These are phyloP conservation scores for Agelas oroides DNA, from an alignment of 37 sponge, comb jelly and placozoan species.

Conservation along the genomic window DNA sequence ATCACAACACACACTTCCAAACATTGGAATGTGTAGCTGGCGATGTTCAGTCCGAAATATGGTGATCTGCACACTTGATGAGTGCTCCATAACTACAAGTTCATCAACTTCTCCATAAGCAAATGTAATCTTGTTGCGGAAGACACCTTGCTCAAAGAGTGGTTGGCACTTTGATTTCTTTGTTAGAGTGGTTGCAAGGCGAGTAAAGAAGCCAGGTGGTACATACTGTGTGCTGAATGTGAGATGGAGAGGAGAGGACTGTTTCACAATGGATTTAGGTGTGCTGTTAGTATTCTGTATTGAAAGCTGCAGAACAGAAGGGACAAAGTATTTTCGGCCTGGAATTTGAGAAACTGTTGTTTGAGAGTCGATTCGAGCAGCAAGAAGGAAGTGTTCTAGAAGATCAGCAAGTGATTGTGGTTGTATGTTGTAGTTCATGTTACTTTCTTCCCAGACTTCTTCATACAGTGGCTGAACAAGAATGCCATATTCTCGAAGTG, in stretches of 20 bases:
- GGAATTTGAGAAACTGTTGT: neutral
- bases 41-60: slow-evolving; percentile 6
- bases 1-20: neutral
- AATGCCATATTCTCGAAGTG: slow-evolving; percentile 37
- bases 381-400: slow-evolving; percentile 26
- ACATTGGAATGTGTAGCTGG: neutral
- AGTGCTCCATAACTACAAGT: slow-evolving; percentile 1
- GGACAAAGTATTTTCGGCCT: slow-evolving; percentile 45
- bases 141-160: slow-evolving; percentile 31
- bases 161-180: neutral
- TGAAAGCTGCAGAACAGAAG: slow-evolving; percentile 5
- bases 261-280: neutral
- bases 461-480: slow-evolving; percentile 47
- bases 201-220: slow-evolving; percentile 65
- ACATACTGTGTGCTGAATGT: slow-evolving; percentile 35
- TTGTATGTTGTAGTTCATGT: too few species aligned
- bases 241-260: slow-evolving; percentile 45
- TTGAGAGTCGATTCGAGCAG: neutral
- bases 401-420: slow-evolving; percentile 34
- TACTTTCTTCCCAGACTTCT: slow-evolving; percentile 25
- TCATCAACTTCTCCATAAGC: slow-evolving; percentile 22
- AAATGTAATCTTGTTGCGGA: slow-evolving; percentile 32
- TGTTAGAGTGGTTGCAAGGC: slow-evolving; percentile 36
- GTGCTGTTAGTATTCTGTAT: neutral
- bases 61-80: slow-evolving; percentile 17